These are phyloP conservation scores for Melieria omissa DNA, from an alignment of 2,888 invertebrate species.

Conservation along the genomic window DNA sequence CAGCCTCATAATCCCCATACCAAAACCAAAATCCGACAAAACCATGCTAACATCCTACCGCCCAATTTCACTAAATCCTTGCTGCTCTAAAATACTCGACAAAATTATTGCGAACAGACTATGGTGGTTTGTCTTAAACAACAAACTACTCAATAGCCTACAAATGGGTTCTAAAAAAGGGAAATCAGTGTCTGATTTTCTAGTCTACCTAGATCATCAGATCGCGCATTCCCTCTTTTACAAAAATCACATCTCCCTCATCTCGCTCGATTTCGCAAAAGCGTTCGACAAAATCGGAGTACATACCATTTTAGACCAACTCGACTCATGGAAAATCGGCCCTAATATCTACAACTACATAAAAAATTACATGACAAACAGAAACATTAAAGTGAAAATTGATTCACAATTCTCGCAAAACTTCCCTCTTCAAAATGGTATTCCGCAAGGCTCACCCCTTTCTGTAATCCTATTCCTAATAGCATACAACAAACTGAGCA, in stretches of 20 bases:
- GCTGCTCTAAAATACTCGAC: conserved; percentile 12
- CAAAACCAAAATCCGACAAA: conserved; percentile 28
- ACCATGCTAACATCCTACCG: conserved; percentile 20
- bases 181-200: conserved; percentile 6
- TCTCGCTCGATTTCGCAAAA: conserved; percentile 39
- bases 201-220: neutral
- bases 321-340: conserved; percentile 19
- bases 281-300: conserved; percentile 41
- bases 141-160: conserved; percentile 26
- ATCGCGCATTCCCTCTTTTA: no score
- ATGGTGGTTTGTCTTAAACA: conserved; percentile 31
- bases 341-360: conserved; percentile 29
- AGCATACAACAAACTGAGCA: conserved; percentile 33
- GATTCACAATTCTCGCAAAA: conserved; percentile 16
- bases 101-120: conserved; percentile 30
- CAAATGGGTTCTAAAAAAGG: conserved; percentile 29
- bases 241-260: conserved; percentile 17
- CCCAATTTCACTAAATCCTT: conserved; percentile 33
- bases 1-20: conserved; percentile 30
- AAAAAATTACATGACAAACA: conserved; percentile 19
- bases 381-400: conserved; percentile 26
- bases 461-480: conserved; percentile 36
- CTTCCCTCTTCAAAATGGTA: conserved; percentile 30
- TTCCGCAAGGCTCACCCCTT: conserved; percentile 35
- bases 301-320: conserved; percentile 31